Conservation (phyloP, 2,888 invertebrate species). For the Oasisia sp. region DNA sequence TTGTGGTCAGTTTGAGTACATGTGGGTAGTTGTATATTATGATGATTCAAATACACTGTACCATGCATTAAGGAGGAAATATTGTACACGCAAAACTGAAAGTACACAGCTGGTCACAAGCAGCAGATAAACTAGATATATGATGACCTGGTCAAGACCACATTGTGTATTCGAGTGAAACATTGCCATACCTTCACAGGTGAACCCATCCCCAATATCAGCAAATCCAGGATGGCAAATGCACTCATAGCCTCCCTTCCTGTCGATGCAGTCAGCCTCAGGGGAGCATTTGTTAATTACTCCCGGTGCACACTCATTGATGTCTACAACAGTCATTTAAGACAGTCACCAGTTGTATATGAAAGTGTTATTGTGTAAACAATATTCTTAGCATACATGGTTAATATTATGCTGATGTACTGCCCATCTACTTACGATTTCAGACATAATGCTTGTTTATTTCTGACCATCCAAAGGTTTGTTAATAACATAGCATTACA, state of each 20-base stretch:
- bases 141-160: not conserved
- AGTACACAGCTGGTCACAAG: too few species aligned
- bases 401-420: too few species aligned
- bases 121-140: too few species aligned
- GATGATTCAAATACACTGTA: not conserved
- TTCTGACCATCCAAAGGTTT: too few species aligned
- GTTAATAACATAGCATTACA: not conserved
- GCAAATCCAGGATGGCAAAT: not conserved
- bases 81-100: too few species aligned
- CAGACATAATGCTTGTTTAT: too few species aligned
- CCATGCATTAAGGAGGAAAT: too few species aligned
- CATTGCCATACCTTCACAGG: not conserved
- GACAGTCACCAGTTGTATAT: not conserved
- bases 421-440: too few species aligned
- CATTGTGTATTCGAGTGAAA: not conserved
- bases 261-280: not conserved
- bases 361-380: not conserved
- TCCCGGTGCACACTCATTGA: not conserved
- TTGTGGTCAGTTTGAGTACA: not conserved
- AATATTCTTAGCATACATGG: too few species aligned
- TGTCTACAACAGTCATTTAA: not conserved
- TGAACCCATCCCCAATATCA: not conserved
- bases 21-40: too few species aligned
- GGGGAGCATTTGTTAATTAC: not conserved
- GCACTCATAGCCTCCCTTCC: conserved; percentile 9